Evolutionary conservation across 2,888 invertebrate species (phyloP), one percentile per base, ranked within the genome.

Genomic region (Digitonthophagus gazella): DNA sequence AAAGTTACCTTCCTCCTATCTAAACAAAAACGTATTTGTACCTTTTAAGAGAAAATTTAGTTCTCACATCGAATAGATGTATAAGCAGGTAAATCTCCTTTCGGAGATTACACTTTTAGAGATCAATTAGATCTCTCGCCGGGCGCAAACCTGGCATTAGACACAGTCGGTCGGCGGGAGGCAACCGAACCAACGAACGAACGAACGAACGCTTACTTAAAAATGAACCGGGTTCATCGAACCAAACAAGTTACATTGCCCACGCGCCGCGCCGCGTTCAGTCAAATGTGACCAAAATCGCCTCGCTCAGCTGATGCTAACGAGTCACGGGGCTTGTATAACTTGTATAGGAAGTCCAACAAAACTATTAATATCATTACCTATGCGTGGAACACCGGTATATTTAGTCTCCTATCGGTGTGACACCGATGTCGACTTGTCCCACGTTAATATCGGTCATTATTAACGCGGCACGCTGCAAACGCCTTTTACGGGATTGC

Each of bases 261-360:
- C 77, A 78, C 78, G 79, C 79, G 78, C 77, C 78, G 79, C 79
- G 78, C 77, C 74, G 75, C 78, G 79, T 77, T 76, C 74, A 79
- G 61, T 61, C 19, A 61, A 61, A 61, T 20, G 61, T 18, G 61
- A 61, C 61, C 61, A 61, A 61, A 61, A 44, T 44, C 28, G 28
- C 28, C 28, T 44, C 28, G 28, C 28, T 44, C 28, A 44, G 28
- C 28, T 44, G 28, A 44, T 44, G 28, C 28, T 44, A 44, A 44
- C 28, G 28, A 44, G 28, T 44, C 28, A 44, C 28, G 28, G 28
- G 28, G 28, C 28, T 44, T 44, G 28, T 44, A n/a, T n/a, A n/a
- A n/a, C n/a, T n/a, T 44, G 28, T 44, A 44, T 44, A 44, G 28
- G 28, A 44, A 44, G 28, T 44, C 28, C 11, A 44, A 6, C 8